Evolutionary conservation across 2,113 vertebrate species (phyloP).

Genomic region (Channa argus): DNA sequence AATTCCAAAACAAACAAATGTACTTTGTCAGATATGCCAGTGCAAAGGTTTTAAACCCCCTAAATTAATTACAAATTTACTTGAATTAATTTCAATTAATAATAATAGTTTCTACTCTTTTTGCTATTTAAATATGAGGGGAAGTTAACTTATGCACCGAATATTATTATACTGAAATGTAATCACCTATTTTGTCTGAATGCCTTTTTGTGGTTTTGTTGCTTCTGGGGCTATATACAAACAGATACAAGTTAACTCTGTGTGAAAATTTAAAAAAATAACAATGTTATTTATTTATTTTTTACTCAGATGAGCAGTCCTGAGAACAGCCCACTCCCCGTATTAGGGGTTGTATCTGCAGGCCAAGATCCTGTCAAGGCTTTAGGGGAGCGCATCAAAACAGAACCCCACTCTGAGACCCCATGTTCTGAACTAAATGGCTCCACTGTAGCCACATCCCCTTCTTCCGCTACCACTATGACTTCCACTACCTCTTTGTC

Average conservation of each 20-base stretch:
- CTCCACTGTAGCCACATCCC: constrained; percentile 27
- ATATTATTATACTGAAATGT: not conserved
- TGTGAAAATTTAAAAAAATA: too few species aligned
- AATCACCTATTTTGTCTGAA: not conserved
- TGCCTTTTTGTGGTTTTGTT: not conserved
- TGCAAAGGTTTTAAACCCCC: too few species aligned
- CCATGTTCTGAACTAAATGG: constrained; percentile 78
- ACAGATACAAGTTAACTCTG: too few species aligned
- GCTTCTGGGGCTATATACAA: not conserved
- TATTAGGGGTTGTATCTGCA: constrained; percentile 81
- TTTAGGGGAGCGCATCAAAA: constrained; percentile 91
- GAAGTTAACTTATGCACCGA: too few species aligned
- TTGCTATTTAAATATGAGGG: too few species aligned
- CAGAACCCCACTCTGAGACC: constrained; percentile 85
- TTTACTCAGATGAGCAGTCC: constrained; percentile 92
- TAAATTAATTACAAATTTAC: too few species aligned
- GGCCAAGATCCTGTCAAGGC: constrained; percentile 87
- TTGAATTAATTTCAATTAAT: too few species aligned
- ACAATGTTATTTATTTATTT: not conserved
- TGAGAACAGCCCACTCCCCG: constrained; percentile 88
- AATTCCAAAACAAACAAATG: too few species aligned
- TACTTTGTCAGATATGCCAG: too few species aligned
- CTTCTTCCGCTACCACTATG: constrained; percentile 42
- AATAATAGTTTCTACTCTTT: too few species aligned
- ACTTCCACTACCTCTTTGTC: constrained; percentile 50